phyloP scores from a whole-genome alignment of 2,888 invertebrate species.

The Netelia inedita region DNA sequence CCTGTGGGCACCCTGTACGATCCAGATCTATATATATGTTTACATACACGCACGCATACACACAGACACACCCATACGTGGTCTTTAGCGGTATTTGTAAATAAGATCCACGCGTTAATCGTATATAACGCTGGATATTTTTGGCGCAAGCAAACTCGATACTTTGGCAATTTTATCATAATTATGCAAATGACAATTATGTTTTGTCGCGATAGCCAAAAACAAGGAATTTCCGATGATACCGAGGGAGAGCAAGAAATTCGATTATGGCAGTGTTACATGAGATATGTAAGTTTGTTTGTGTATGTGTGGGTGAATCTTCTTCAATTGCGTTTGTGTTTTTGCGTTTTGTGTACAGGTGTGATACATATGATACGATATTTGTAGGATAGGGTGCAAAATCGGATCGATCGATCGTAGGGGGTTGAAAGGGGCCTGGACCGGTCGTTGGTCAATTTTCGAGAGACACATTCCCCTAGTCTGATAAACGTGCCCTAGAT shows the following conservation, averaged over 20 bases:
- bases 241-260: background rate
- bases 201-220: too few species aligned
- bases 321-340: background rate
- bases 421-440: slow-evolving; percentile 19
- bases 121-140: background rate
- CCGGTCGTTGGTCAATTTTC: slow-evolving; percentile 62
- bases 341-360: background rate
- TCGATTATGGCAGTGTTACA: background rate
- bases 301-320: background rate
- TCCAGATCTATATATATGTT: slow-evolving; percentile 5
- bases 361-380: slow-evolving; percentile 4
- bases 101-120: background rate
- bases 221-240: too few species aligned
- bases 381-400: slow-evolving; percentile 17
- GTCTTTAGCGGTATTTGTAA: background rate
- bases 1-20: slow-evolving; percentile 16
- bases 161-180: background rate
- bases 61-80: background rate
- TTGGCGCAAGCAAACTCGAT: background rate
- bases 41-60: background rate
- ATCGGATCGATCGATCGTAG: slow-evolving; percentile 48
- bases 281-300: too few species aligned
- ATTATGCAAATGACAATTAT: background rate
- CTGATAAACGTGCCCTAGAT: slow-evolving; percentile 66
- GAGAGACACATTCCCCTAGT: slow-evolving; percentile 57